Conservation (phyloP, 2,113 vertebrate species). For the Larimichthys polyactis region DNA sequence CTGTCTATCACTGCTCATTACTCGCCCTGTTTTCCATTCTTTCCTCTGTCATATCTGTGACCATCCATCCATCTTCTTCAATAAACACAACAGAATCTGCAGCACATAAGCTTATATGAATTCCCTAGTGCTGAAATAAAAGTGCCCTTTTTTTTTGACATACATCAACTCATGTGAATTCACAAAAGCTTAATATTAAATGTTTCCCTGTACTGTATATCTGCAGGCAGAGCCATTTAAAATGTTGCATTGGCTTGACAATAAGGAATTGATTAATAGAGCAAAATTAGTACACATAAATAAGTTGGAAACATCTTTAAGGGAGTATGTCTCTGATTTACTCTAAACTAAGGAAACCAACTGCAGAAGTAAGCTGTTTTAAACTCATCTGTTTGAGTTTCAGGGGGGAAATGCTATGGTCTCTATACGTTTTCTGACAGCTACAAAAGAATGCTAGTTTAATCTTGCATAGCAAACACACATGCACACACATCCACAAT, state of each 20-base stretch:
- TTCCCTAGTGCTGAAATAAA: conserved; percentile 22
- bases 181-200: background rate
- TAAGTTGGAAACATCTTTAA: background rate
- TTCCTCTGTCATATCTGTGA: conserved; percentile 55
- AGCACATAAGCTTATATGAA: conserved; percentile 47
- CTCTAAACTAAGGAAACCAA: conserved; percentile 18
- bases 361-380: conserved; percentile 3
- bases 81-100: conserved; percentile 41
- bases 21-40: conserved; percentile 50
- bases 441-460: conserved; percentile 15
- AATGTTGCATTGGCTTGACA: background rate
- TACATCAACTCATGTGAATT: conserved; percentile 5
- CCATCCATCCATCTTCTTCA: conserved; percentile 70
- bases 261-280: conserved; percentile 1
- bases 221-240: background rate
- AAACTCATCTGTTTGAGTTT: conserved; percentile 9
- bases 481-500: background rate
- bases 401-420: background rate
- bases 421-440: conserved; percentile 14
- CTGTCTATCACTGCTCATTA: conserved; percentile 77
- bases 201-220: background rate
- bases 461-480: conserved; percentile 4
- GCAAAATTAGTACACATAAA: conserved; percentile 23
- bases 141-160: conserved; percentile 29
- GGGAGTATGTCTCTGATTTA: conserved; percentile 23